Evolutionary conservation across 1,140 invertebrate species (phyloP).

Genomic region (Mylabris phalerata): DNA sequence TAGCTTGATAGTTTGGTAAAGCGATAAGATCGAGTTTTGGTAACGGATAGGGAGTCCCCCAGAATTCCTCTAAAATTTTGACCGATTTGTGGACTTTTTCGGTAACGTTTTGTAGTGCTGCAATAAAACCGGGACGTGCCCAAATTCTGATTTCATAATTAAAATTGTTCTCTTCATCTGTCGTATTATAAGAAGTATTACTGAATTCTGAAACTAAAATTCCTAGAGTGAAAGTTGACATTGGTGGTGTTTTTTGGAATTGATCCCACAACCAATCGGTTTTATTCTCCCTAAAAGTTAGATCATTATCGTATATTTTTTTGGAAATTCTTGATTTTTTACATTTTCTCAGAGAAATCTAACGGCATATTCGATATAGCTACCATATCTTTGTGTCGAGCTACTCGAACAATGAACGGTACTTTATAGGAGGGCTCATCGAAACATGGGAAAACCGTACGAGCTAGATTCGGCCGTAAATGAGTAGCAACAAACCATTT

Average conservation of each 20-base stretch:
- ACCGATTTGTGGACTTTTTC: conserved; percentile 57
- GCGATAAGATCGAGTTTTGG: conserved; percentile 74
- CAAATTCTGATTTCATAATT: conserved; percentile 50
- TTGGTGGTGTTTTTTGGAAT: conserved; percentile 66
- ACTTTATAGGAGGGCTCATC: conserved; percentile 83
- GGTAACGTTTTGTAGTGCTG: conserved; percentile 55
- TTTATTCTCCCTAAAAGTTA: conserved; percentile 32
- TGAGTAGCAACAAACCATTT: conserved; percentile 62
- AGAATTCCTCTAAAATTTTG: conserved; percentile 61
- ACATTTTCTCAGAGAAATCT: conserved; percentile 52
- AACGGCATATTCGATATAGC: conserved; percentile 60
- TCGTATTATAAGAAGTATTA: conserved; percentile 40
- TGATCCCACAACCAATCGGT: conserved; percentile 54
- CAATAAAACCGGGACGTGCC: conserved; percentile 62
- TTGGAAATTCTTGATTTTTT: conserved; percentile 35
- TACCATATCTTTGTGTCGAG: conserved; percentile 51
- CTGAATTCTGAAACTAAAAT: conserved; percentile 71
- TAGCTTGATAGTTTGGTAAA: conserved; percentile 69
- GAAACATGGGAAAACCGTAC: conserved; percentile 85
- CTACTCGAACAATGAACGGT: conserved; percentile 58
- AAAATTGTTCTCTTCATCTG: conserved; percentile 15
- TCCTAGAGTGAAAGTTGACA: conserved; percentile 81
- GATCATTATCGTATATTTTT: background rate
- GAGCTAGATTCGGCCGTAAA: conserved; percentile 73
- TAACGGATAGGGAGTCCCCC: conserved; percentile 62